Percentiles rank a stretch among this genome's conserved stretches.
Conservation (phyloP, 2,113 vertebrate genomes). For the Nothobranchius furzeri region DNA sequence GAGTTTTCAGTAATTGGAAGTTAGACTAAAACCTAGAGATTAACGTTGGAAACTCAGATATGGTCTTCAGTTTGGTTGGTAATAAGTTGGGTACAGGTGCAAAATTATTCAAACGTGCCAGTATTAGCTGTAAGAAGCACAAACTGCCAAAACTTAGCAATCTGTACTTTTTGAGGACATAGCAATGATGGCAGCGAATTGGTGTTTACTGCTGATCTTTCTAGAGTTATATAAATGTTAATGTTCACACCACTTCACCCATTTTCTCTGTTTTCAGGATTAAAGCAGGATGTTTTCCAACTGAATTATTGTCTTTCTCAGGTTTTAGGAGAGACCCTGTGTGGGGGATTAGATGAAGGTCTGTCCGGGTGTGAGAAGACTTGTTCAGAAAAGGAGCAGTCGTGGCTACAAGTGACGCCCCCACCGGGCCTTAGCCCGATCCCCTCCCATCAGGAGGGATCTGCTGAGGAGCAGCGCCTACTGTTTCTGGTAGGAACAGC, state of each 20-base stretch:
- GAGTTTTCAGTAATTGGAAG: too few relatives aligned
- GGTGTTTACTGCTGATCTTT: constrained; percentile 51
- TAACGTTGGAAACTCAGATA: too few relatives aligned
- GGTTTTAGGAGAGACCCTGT: constrained; percentile 72
- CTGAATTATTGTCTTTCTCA: constrained; percentile 23
- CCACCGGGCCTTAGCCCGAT: constrained; percentile 61
- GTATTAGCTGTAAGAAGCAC: too few relatives aligned
- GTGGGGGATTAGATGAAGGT: constrained; percentile 73
- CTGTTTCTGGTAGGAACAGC: constrained; percentile 74
- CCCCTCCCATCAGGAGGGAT: constrained; percentile 67
- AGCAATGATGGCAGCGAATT: too few relatives aligned
- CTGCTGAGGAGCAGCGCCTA: constrained; percentile 65
- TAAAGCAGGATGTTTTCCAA: background rate
- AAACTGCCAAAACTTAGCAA: too few relatives aligned
- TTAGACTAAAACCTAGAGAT: constrained; percentile 1
- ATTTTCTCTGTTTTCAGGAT: constrained; percentile 3
- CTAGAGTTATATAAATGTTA: constrained; percentile 15
- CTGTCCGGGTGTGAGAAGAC: constrained; percentile 69
- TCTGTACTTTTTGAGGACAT: too few relatives aligned
- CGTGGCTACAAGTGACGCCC: constrained; percentile 67
- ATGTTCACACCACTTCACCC: constrained; percentile 8
- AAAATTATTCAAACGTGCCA: too few relatives aligned
- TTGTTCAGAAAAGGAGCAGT: constrained; percentile 75
- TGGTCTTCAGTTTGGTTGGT: background rate
- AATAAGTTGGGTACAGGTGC: constrained; percentile 16